Evolutionary conservation across 2,113 vertebrate genomes (phyloP).

Genomic region (Phrynosoma platyrhinos): DNA sequence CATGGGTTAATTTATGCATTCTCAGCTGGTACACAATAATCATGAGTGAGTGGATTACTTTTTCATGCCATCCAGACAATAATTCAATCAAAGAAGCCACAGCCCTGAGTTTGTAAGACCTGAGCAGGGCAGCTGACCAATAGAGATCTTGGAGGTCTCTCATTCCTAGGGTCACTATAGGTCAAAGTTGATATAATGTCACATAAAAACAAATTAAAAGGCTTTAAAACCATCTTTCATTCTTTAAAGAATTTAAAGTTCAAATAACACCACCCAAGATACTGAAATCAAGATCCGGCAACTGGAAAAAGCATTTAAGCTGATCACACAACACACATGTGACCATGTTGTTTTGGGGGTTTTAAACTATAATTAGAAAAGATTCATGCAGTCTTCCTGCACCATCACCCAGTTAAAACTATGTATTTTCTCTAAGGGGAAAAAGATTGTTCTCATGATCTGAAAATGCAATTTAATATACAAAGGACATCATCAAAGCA

Average conservation of each 20-base stretch:
- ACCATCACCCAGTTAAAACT: conserved; percentile 16
- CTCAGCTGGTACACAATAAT: no score
- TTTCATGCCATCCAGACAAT: no score
- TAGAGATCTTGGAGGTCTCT: no score
- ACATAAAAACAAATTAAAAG: neutral
- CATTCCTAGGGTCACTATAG: no score
- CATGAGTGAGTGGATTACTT: no score
- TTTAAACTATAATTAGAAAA: neutral
- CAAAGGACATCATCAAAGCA: neutral
- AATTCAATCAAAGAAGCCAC: no score
- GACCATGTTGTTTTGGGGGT: neutral
- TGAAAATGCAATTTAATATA: conserved; percentile 10
- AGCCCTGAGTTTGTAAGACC: no score
- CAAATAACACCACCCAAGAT: neutral
- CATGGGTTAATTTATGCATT: no score
- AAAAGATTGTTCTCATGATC: neutral
- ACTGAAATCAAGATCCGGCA: neutral
- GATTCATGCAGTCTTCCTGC: neutral
- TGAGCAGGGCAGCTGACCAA: no score
- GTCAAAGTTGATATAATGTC: no score
- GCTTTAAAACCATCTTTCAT: neutral
- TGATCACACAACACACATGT: neutral
- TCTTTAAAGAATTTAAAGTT: neutral
- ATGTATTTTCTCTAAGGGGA: neutral
- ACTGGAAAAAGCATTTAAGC: neutral